Conservation (phyloP, 2,797 vertebrate species). For the Gobionotothen gibberifrons region DNA sequence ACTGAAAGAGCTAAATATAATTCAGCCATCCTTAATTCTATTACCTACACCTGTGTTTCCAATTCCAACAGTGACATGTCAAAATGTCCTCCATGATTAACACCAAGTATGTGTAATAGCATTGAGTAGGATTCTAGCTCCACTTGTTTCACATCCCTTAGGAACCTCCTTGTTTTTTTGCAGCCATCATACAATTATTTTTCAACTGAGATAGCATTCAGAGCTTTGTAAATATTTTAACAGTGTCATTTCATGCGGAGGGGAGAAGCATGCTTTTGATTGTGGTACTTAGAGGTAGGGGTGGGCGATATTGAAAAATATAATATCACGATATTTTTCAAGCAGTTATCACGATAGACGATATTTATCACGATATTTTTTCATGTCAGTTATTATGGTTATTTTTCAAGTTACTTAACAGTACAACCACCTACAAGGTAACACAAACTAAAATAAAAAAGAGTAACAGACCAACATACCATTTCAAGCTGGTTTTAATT, state of each 20-base stretch:
- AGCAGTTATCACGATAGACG: too few species aligned
- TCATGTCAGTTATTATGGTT: too few species aligned
- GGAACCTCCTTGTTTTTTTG: conserved; percentile 7
- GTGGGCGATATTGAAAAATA: too few species aligned
- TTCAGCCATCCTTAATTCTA: not conserved
- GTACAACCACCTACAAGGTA: too few species aligned
- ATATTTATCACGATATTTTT: too few species aligned
- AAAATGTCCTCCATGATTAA: not conserved
- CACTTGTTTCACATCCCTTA: conserved; percentile 1
- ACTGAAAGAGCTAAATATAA: not conserved
- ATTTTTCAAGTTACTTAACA: too few species aligned
- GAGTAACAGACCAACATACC: too few species aligned
- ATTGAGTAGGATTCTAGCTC: not conserved
- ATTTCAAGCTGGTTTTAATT: too few species aligned
- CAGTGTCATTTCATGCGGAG: conserved; percentile 28
- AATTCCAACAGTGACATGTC: not conserved
- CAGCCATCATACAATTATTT: not conserved
- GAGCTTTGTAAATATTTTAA: conserved; percentile 61
- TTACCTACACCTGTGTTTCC: too few species aligned
- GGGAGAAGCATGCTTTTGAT: conserved; percentile 45
- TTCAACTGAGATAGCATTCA: conserved; percentile 26
- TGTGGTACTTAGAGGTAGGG: conserved; percentile 30
- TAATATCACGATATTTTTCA: too few species aligned
- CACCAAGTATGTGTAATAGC: not conserved
- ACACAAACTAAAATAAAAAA: too few species aligned